Percentiles rank a stretch among this genome's conserved stretches.
Evolutionary conservation across 2,797 vertebrate genomes (phyloP).

Genomic region (Hydrolagus colliei): DNA sequence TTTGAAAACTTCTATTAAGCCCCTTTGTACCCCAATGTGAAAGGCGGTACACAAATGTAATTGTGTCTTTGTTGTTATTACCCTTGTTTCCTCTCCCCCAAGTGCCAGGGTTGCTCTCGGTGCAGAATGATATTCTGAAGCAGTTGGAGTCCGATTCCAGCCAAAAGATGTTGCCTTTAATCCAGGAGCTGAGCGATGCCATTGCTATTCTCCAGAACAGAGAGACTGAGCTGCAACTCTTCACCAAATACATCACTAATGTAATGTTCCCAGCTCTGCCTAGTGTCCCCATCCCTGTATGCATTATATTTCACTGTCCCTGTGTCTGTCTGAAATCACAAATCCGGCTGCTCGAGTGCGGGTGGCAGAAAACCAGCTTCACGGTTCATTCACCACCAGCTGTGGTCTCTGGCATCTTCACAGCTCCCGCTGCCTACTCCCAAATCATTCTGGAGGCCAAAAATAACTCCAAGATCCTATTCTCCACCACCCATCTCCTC

Average conservation of each 20-base stretch:
- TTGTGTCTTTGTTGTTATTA: too few relatives aligned
- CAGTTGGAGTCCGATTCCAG: conserved; percentile 52
- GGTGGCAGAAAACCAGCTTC: too few relatives aligned
- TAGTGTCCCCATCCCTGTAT: too few relatives aligned
- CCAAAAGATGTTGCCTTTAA: conserved; percentile 47
- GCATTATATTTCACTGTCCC: not conserved
- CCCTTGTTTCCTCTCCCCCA: not conserved
- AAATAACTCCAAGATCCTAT: too few relatives aligned
- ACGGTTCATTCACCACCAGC: not conserved
- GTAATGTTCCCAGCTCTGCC: conserved; percentile 43
- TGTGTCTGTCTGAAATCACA: too few relatives aligned
- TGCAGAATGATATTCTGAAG: conserved; percentile 51
- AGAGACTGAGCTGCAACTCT: conserved; percentile 46
- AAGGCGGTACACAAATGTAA: too few relatives aligned
- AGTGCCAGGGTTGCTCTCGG: conserved; percentile 53
- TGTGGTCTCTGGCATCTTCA: too few relatives aligned
- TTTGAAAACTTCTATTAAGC: too few relatives aligned
- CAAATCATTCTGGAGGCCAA: not conserved
- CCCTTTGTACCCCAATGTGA: too few relatives aligned
- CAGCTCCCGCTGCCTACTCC: too few relatives aligned
- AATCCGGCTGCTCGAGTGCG: not conserved
- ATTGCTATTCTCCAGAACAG: conserved; percentile 49
- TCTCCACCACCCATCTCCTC: not conserved
- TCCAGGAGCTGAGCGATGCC: conserved; percentile 51
- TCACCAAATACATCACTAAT: conserved; percentile 56